Evolutionary conservation across 2,797 vertebrate species (phyloP).

Genomic region (Anguilla pacifica): DNA sequence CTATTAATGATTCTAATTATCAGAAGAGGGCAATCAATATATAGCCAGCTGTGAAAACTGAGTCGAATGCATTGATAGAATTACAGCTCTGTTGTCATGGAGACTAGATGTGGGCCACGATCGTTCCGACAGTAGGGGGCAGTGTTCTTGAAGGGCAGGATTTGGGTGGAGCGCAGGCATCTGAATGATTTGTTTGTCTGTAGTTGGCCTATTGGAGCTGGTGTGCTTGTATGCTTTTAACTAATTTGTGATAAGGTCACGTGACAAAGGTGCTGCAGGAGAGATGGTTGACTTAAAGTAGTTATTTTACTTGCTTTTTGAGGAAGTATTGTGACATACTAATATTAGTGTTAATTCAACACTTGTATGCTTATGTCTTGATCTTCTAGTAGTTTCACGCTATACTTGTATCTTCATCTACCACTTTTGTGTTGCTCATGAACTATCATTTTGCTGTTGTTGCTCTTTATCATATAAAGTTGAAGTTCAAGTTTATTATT

Average conservation of each 20-base stretch:
- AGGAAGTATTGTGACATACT: background rate
- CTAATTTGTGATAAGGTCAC: background rate
- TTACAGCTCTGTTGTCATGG: background rate
- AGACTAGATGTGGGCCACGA: background rate
- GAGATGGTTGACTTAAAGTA: no score
- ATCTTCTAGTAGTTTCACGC: no score
- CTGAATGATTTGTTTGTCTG: background rate
- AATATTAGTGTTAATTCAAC: no score
- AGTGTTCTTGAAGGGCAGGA: background rate
- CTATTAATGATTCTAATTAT: background rate
- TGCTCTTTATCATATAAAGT: no score
- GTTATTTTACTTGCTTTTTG: background rate
- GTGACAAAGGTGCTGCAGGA: background rate
- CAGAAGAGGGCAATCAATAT: background rate
- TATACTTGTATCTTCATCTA: no score
- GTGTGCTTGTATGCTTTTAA: background rate
- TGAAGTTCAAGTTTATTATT: no score
- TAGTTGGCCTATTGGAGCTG: background rate
- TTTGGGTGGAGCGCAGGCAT: background rate
- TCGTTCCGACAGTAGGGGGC: conserved; percentile 3
- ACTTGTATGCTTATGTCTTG: no score
- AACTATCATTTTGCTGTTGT: no score
- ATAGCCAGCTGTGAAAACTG: background rate
- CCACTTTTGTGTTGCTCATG: no score
- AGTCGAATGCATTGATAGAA: background rate